Percentiles rank a stretch among this genome's conserved stretches.
phyloP scores from a whole-genome alignment of 2,888 invertebrate genomes.

The Tetragonula carbonaria region DNA sequence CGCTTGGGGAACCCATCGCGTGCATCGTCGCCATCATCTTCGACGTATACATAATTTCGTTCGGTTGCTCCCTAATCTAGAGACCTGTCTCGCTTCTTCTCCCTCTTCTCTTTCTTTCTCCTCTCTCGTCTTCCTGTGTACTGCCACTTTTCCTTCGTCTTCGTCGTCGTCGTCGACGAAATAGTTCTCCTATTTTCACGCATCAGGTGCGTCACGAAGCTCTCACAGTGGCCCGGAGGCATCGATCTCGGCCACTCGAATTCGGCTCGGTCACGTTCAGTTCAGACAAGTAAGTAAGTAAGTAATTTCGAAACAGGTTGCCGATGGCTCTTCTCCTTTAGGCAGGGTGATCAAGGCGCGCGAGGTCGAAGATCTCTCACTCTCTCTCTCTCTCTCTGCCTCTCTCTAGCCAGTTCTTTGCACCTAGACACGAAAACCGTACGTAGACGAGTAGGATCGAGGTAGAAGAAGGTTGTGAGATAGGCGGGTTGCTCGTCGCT shows the following conservation, averaged over 20 bases:
- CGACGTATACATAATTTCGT: constrained; percentile 74
- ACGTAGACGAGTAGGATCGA: constrained; percentile 53
- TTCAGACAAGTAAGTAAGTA: background rate
- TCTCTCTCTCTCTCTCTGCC: no score
- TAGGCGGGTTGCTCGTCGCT: constrained; percentile 36
- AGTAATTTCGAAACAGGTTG: constrained; percentile 58
- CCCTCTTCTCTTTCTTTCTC: constrained; percentile 13
- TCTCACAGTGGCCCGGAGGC: constrained; percentile 59
- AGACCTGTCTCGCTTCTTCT: constrained; percentile 30
- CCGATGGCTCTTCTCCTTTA: constrained; percentile 12
- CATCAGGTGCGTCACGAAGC: constrained; percentile 72
- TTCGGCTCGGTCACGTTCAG: background rate
- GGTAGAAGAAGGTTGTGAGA: constrained; percentile 62
- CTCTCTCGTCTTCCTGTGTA: background rate
- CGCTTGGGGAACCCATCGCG: constrained; percentile 64
- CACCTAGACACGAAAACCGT: constrained; percentile 45
- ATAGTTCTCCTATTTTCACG: constrained; percentile 41
- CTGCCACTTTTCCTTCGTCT: background rate
- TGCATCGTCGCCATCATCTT: constrained; percentile 72
- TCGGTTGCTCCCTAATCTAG: constrained; percentile 70
- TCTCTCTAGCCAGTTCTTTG: constrained; percentile 39
- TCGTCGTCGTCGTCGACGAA: background rate
- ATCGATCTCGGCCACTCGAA: constrained; percentile 62
- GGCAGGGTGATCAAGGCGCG: background rate
- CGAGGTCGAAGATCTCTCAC: constrained; percentile 16